These are phyloP conservation scores for Apamea epomidion DNA, from an alignment of 2,888 invertebrate genomes.

Conservation along the genomic window DNA sequence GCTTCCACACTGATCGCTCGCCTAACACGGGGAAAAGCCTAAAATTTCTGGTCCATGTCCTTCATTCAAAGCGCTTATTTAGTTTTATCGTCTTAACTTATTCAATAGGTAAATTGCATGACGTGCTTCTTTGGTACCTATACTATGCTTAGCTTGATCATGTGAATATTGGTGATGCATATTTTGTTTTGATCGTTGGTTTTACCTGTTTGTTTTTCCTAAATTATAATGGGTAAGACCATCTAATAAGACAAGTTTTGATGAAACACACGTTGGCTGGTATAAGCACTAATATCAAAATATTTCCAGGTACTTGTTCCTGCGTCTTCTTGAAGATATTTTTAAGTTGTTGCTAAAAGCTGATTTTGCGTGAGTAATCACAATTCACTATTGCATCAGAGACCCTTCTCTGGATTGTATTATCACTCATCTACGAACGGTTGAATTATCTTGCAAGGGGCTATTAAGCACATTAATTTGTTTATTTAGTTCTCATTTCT, in stretches of 20 bases:
- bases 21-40: neutral
- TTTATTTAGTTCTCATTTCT: slow-evolving; percentile 10
- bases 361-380: slow-evolving; percentile 21
- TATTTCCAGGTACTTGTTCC: slow-evolving; percentile 50
- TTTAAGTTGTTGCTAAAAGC: slow-evolving; percentile 12
- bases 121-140: neutral
- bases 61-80: neutral
- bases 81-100: neutral
- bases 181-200: neutral
- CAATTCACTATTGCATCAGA: slow-evolving; percentile 30
- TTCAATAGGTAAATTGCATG: neutral
- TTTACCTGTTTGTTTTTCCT: neutral
- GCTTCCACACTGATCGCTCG: neutral
- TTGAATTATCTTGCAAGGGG: neutral
- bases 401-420: slow-evolving; percentile 19
- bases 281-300: slow-evolving; percentile 30
- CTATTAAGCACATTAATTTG: slow-evolving; percentile 3
- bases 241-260: neutral
- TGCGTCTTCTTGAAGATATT: slow-evolving; percentile 3
- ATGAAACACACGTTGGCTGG: too few relatives aligned
- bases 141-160: neutral
- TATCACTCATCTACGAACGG: neutral
- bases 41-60: neutral
- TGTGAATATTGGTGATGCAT: neutral
- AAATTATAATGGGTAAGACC: neutral